Base-by-base conservation (phyloP, 1,140 invertebrate genomes). In the Bombus turneri region DNA sequence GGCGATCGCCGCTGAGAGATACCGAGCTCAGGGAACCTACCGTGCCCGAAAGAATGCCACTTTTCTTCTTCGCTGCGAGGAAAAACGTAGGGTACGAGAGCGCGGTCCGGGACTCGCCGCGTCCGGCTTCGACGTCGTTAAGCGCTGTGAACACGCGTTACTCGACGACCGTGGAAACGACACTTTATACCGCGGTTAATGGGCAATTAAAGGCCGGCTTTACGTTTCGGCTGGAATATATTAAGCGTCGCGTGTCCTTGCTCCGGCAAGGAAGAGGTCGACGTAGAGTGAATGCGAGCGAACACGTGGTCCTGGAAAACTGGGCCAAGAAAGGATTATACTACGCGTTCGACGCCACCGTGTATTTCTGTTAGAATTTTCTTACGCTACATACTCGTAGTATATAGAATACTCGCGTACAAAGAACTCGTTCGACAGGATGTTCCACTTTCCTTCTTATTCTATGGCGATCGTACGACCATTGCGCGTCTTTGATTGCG, bases 161-260 rank as follows among this genome's bases (percentile, higher is more conserved):
- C 83, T 93, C 92, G 92, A 92, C 88, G 91, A 83, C 90, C 87
- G 83, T 90, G 90, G 91, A 94, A 93, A 93, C 92, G 91, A 94
- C 93, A 91, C 92, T 94, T 92, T 90, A 86, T 53, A 74, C 10
- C 90, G 91, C 91, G 88, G 87, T 90, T 93, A 93, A 93, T 93
- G 92, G 93, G 88, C 91, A 92, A 92, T 94, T 93, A 93, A 93
- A 92, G 90, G 91, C 85, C 85, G 86, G 85, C 82, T 87, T 91
- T 93, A 87, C 91, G 88, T 92, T 93, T 93, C 86, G 73, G 79
- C 28, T 47, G 85, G 82, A 91, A 93, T 93, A 93, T 92, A 92
- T 94, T 90, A 90, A 91, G 87, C 91, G 83, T 79, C 66, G 72
- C 71, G 76, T 47, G 72, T 72, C 78, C 72, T 66, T 79, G 75